Conservation (phyloP, 2,888 invertebrate species). For the Dicyrtomina minuta region DNA sequence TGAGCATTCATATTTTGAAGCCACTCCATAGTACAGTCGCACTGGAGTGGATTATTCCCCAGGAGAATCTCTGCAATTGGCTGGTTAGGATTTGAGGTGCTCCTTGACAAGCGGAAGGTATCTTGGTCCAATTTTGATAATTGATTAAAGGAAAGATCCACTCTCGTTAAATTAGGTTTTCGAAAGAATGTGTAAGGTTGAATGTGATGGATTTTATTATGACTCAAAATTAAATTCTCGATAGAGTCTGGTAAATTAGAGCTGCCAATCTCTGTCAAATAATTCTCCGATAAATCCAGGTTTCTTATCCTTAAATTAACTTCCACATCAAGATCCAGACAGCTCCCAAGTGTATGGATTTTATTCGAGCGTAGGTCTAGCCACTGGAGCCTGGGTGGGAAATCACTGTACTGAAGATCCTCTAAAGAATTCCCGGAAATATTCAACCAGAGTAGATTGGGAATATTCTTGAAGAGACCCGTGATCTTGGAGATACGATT, state of each 20-base stretch:
- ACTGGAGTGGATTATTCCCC: constrained; percentile 81
- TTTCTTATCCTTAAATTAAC: constrained; percentile 71
- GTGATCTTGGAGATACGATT: constrained; percentile 76
- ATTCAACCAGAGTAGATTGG: constrained; percentile 80
- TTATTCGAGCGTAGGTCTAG: constrained; percentile 81
- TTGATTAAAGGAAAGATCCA: constrained; percentile 78
- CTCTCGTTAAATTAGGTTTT: constrained; percentile 78
- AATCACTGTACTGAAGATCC: constrained; percentile 81
- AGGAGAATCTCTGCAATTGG: constrained; percentile 77
- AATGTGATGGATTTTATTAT: constrained; percentile 78
- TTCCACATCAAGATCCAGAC: constrained; percentile 74
- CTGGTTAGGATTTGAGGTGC: constrained; percentile 21
- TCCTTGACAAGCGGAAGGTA: constrained; percentile 56
- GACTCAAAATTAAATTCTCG: constrained; percentile 74
- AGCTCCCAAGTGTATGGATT: constrained; percentile 79
- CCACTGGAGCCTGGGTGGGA: constrained; percentile 81
- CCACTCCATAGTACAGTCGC: constrained; percentile 91
- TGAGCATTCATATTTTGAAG: constrained; percentile 68
- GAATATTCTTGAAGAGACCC: constrained; percentile 75
- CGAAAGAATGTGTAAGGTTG: constrained; percentile 85
- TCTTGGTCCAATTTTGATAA: constrained; percentile 62
- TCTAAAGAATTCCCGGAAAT: constrained; percentile 77
- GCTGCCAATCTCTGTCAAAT: constrained; percentile 76
- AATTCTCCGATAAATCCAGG: constrained; percentile 80
- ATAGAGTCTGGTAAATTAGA: constrained; percentile 81